phyloP scores from a whole-genome alignment of 2,797 vertebrate genomes.

The Sibirionetta formosa region DNA sequence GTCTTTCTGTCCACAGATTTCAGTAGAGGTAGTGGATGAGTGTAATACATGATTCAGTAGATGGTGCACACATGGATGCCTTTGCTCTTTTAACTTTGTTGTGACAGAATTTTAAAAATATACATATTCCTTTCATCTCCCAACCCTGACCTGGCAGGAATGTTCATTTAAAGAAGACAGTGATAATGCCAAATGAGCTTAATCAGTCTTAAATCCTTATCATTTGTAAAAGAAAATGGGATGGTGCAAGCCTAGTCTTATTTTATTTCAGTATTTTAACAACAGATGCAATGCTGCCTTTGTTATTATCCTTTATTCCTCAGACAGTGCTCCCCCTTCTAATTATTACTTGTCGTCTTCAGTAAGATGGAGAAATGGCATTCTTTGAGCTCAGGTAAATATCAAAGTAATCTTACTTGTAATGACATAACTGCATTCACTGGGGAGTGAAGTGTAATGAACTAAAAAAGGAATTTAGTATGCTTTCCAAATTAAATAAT shows the following conservation, averaged over 20 bases:
- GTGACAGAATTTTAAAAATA: conserved; percentile 41
- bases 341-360: conserved; percentile 65
- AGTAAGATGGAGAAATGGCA: conserved; percentile 68
- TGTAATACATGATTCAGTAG: background rate
- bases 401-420: conserved; percentile 55
- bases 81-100: background rate
- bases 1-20: background rate
- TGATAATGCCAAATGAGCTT: background rate
- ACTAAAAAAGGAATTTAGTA: conserved; percentile 56
- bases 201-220: conserved; percentile 34
- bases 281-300: conserved; percentile 67
- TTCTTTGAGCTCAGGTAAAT: conserved; percentile 68
- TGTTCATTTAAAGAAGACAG: background rate
- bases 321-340: conserved; percentile 66
- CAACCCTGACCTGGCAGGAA: conserved; percentile 45
- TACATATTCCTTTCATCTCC: conserved; percentile 12
- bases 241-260: conserved; percentile 53
- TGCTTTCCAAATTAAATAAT: conserved; percentile 67
- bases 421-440: conserved; percentile 56
- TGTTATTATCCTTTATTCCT: conserved; percentile 68
- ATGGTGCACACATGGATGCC: background rate
- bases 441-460: conserved; percentile 38
- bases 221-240: conserved; percentile 53
- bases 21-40: background rate
- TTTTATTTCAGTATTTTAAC: conserved; percentile 69